These are phyloP conservation scores for Netelia melanura DNA, from an alignment of 2,888 invertebrate genomes.

Conservation along the genomic window DNA sequence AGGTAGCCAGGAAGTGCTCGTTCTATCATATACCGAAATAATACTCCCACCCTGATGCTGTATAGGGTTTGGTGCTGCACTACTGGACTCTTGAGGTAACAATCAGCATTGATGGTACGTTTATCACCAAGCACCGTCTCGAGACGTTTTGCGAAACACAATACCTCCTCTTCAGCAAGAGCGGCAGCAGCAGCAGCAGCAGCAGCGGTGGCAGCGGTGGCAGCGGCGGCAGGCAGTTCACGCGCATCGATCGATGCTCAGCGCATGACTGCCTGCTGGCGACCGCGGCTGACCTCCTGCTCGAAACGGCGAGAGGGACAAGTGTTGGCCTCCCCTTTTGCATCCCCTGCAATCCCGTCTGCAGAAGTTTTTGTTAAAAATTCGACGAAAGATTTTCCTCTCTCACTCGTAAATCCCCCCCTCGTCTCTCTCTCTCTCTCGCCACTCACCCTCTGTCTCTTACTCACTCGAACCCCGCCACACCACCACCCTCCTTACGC, in stretches of 20 bases:
- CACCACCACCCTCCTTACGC: no score
- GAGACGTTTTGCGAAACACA: conserved; percentile 60
- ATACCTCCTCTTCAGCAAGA: conserved; percentile 57
- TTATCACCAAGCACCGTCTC: conserved; percentile 33
- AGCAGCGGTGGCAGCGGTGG: conserved; percentile 25
- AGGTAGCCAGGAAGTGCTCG: neutral
- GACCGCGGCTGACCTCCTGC: conserved; percentile 72
- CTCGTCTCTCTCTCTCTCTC: neutral
- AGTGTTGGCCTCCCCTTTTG: conserved; percentile 27
- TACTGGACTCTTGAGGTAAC: conserved; percentile 36
- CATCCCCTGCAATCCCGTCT: conserved; percentile 53
- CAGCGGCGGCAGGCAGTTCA: conserved; percentile 65
- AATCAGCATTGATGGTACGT: conserved; percentile 54
- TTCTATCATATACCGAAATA: no score
- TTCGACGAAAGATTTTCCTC: neutral
- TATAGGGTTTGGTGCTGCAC: neutral
- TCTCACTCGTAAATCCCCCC: neutral
- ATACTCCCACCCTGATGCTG: neutral
- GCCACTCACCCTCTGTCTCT: neutral
- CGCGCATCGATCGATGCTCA: conserved; percentile 78
- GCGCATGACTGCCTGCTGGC: conserved; percentile 74
- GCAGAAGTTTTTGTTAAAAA: conserved; percentile 23
- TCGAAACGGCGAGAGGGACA: conserved; percentile 4
- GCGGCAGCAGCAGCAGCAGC: conserved; percentile 12
- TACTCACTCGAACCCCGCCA: neutral